Conservation (phyloP, 1,140 invertebrate species). For the Tribolium madens region DNA sequence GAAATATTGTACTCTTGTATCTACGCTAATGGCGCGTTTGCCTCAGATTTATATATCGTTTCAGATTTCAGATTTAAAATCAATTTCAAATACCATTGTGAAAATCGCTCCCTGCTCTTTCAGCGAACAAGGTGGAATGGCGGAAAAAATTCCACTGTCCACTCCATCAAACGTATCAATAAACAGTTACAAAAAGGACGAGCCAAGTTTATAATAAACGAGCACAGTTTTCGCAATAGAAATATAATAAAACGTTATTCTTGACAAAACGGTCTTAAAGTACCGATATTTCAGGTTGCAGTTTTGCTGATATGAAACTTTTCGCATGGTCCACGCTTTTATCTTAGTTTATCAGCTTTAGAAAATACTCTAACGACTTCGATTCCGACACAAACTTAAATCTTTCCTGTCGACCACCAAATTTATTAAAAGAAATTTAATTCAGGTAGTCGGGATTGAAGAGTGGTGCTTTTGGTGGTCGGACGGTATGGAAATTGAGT, state of each 20-base stretch:
- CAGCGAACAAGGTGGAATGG: neutral
- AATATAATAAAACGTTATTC: conserved; percentile 46
- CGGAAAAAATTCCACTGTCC: conserved; percentile 29
- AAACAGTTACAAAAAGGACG: conserved; percentile 24
- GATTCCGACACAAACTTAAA: neutral
- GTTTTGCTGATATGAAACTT: conserved; percentile 48
- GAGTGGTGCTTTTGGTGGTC: conserved; percentile 25
- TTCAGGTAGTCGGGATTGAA: conserved; percentile 39
- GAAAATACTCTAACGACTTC: neutral
- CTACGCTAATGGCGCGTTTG: conserved; percentile 58
- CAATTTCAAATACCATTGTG: conserved; percentile 41
- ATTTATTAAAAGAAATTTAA: conserved; percentile 42
- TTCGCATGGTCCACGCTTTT: conserved; percentile 36
- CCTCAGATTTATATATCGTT: conserved; percentile 53
- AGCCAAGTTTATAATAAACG: conserved; percentile 30
- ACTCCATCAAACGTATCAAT: conserved; percentile 36
- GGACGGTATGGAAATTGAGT: conserved; percentile 43
- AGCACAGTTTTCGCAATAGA: conserved; percentile 42
- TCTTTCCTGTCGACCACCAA: neutral
- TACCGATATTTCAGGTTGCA: conserved; percentile 44
- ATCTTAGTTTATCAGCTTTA: conserved; percentile 28
- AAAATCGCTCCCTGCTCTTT: conserved; percentile 26
- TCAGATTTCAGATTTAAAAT: conserved; percentile 51
- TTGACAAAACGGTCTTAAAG: conserved; percentile 49
- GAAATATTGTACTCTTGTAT: conserved; percentile 59